Conservation (phyloP, 2,113 vertebrate species). For the Elanoides forficatus region DNA sequence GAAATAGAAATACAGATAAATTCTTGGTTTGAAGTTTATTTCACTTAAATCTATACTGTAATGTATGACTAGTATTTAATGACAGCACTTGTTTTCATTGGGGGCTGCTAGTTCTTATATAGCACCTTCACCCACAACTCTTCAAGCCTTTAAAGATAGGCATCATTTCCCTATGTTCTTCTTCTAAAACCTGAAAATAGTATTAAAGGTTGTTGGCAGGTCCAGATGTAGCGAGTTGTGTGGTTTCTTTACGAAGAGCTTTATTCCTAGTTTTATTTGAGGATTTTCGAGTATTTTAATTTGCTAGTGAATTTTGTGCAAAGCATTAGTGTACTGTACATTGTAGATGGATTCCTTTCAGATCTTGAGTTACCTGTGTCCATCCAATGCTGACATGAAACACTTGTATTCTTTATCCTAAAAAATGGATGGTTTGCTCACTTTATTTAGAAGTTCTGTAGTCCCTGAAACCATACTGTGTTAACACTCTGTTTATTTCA, state of each 20-base stretch:
- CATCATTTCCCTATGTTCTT: rapidly evolving
- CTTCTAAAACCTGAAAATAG: not conserved
- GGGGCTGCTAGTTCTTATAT: not conserved
- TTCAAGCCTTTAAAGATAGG: not conserved
- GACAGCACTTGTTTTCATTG: not conserved
- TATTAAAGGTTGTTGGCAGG: not conserved
- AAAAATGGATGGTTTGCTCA: not conserved
- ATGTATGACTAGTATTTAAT: not conserved
- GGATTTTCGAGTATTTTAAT: not conserved
- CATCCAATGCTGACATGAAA: not conserved
- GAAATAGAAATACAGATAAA: not conserved
- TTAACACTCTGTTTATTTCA: not conserved
- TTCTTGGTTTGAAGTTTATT: not conserved
- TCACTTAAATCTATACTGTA: not conserved
- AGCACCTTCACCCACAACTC: not conserved
- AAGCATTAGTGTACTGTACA: not conserved
- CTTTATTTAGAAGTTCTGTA: not conserved
- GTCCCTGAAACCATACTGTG: not conserved
- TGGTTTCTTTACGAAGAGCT: not conserved
- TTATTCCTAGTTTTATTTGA: not conserved
- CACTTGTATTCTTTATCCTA: not conserved
- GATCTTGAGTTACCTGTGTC: not conserved
- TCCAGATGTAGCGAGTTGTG: not conserved
- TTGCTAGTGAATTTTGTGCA: not conserved
- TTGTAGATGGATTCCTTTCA: not conserved